A percentile compares a stretch with the other conserved stretches of the same genome.
phyloP scores from a whole-genome alignment of 2,888 invertebrate species.

The Thereva unica region DNA sequence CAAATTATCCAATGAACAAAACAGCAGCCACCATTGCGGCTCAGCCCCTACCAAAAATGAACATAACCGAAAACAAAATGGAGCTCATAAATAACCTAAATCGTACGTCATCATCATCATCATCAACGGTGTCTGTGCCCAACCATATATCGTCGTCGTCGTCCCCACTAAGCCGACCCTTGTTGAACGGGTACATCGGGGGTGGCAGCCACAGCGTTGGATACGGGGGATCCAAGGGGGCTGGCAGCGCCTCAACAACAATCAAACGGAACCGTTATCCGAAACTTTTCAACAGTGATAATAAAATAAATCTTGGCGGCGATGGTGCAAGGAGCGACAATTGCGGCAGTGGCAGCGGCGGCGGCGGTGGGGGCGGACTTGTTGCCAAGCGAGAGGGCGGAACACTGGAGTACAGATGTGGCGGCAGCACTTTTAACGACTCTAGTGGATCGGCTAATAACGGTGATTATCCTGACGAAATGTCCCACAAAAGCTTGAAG shows the following conservation, averaged over 20 bases:
- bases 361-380: conserved; percentile 40
- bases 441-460: conserved; percentile 20
- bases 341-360: conserved; percentile 38
- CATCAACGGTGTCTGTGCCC: conserved; percentile 40
- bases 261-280: conserved; percentile 55
- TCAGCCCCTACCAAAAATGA: conserved; percentile 50
- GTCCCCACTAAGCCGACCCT: conserved; percentile 32
- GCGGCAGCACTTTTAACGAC: conserved; percentile 17
- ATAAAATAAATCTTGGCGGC: conserved; percentile 53
- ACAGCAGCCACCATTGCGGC: conserved; percentile 42
- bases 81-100: conserved; percentile 52
- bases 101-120: conserved; percentile 48
- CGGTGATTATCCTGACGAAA: conserved; percentile 24
- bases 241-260: conserved; percentile 49
- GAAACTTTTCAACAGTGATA: conserved; percentile 57
- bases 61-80: conserved; percentile 58
- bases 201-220: conserved; percentile 44
- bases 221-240: conserved; percentile 48
- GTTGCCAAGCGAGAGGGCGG: conserved; percentile 25
- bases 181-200: conserved; percentile 24
- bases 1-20: conserved; percentile 45
- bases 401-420: conserved; percentile 25
- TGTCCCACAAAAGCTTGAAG: conserved; percentile 16
- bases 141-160: conserved; percentile 36
- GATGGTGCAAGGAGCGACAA: background rate